These are phyloP conservation scores for Ernsta delagoae DNA, from an alignment of 2,888 invertebrate species.

Conservation along the genomic window DNA sequence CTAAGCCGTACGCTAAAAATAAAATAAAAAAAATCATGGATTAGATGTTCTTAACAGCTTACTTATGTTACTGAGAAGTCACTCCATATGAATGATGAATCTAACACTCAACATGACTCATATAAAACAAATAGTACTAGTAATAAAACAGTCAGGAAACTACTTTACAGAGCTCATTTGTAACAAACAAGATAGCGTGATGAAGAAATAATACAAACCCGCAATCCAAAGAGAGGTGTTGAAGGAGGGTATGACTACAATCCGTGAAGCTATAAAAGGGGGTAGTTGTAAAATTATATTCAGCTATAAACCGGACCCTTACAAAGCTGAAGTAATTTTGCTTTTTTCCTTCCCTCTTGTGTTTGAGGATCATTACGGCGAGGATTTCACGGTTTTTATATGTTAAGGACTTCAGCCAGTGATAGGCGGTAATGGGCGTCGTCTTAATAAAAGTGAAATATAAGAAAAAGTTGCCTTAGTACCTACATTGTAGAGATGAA, in stretches of 20 bases:
- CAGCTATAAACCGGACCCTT: slow-evolving; percentile 37
- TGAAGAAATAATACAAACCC: slow-evolving; percentile 20
- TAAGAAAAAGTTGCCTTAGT: not conserved
- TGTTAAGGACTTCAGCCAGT: slow-evolving; percentile 23
- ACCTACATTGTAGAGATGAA: not conserved
- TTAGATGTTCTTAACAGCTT: not conserved
- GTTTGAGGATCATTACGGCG: slow-evolving; percentile 25
- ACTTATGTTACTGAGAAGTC: no score
- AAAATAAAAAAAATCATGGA: no score
- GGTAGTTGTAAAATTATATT: slow-evolving; percentile 39
- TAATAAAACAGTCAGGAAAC: not conserved
- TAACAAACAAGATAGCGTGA: not conserved
- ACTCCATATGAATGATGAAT: not conserved
- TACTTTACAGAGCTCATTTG: not conserved
- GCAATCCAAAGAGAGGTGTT: slow-evolving; percentile 25
- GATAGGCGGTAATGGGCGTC: slow-evolving; percentile 6
- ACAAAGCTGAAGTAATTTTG: slow-evolving; percentile 28
- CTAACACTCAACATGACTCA: not conserved
- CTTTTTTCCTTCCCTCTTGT: slow-evolving; percentile 51
- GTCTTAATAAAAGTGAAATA: slow-evolving; percentile 15
- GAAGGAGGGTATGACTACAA: slow-evolving; percentile 19
- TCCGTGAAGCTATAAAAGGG: slow-evolving; percentile 30
- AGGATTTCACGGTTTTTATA: slow-evolving; percentile 19
- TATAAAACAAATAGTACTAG: not conserved
- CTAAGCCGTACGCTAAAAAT: no score